phyloP scores from a whole-genome alignment of 2,113 vertebrate genomes.

The Apeltes quadracus region DNA sequence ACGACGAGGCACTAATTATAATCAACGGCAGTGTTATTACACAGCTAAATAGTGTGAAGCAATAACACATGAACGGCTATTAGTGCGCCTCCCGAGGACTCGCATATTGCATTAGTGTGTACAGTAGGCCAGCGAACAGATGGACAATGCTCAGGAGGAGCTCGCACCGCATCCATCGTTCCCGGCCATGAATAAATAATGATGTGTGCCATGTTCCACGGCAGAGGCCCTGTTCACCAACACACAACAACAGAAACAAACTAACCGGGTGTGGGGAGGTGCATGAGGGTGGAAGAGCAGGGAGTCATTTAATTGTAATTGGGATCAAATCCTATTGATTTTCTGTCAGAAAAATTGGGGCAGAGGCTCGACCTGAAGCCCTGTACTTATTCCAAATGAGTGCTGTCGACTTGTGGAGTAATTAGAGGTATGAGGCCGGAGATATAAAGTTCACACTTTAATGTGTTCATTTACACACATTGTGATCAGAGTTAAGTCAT shows the following conservation, averaged over 20 bases:
- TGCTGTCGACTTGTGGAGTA: conserved; percentile 1
- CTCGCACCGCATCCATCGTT: conserved; percentile 49
- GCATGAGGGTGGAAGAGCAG: not conserved
- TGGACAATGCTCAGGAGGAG: conserved; percentile 69
- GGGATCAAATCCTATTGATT: conserved; percentile 39
- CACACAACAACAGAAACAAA: conserved; percentile 40
- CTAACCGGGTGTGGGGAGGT: not conserved
- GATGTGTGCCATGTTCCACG: conserved; percentile 52
- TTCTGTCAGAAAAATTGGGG: conserved; percentile 22
- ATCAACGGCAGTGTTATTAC: conserved; percentile 69
- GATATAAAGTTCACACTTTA: not conserved
- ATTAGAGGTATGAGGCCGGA: no score
- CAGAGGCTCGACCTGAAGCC: not conserved
- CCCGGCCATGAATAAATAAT: conserved; percentile 72
- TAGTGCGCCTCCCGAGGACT: conserved; percentile 66
- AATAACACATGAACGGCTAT: conserved; percentile 59
- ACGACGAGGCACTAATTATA: conserved; percentile 59
- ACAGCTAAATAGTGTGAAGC: conserved; percentile 68
- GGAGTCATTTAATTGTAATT: conserved; percentile 32
- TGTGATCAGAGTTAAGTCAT: not conserved
- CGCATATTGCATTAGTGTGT: conserved; percentile 61
- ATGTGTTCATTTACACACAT: not conserved
- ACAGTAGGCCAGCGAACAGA: conserved; percentile 70
- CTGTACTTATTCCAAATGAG: conserved; percentile 4
- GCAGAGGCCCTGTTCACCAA: conserved; percentile 53